phyloP scores from a whole-genome alignment of 2,113 vertebrate genomes.

The Apodemus speciosus region DNA sequence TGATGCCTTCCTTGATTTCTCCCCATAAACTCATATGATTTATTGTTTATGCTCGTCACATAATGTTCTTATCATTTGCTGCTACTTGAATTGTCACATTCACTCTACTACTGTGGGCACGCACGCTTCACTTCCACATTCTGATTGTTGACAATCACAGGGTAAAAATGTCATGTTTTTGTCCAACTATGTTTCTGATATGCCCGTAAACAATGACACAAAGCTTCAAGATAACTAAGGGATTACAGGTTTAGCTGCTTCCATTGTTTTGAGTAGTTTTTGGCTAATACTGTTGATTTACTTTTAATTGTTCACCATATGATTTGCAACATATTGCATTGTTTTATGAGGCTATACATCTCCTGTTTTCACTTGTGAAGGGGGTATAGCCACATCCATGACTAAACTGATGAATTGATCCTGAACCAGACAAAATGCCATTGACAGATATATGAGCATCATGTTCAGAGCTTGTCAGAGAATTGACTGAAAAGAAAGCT shows the following conservation, averaged over 20 bases:
- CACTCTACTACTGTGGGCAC: conserved; percentile 18
- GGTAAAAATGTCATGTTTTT: not conserved
- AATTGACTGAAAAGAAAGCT: not conserved
- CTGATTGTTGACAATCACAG: not conserved
- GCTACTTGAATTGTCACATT: conserved; percentile 4
- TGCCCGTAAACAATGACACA: conserved; percentile 7
- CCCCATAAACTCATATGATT: not conserved
- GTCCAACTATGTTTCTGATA: not conserved
- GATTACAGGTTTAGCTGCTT: conserved; percentile 4
- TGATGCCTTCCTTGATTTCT: not conserved
- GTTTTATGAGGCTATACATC: not conserved
- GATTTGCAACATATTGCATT: not conserved
- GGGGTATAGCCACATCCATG: not conserved
- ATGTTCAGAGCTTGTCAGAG: not conserved
- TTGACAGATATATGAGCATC: not conserved
- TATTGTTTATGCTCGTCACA: conserved; percentile 7
- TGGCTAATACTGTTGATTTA: not conserved
- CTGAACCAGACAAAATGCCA: conserved; percentile 18
- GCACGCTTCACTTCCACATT: conserved; percentile 5
- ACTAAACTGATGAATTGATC: not conserved
- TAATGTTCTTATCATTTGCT: not conserved
- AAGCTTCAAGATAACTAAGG: conserved; percentile 31
- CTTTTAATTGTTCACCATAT: not conserved
- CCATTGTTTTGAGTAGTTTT: conserved; percentile 12
- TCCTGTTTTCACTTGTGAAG: conserved; percentile 52